Base-by-base conservation (phyloP, 2,888 invertebrate species). In the Cephonodes hylas region DNA sequence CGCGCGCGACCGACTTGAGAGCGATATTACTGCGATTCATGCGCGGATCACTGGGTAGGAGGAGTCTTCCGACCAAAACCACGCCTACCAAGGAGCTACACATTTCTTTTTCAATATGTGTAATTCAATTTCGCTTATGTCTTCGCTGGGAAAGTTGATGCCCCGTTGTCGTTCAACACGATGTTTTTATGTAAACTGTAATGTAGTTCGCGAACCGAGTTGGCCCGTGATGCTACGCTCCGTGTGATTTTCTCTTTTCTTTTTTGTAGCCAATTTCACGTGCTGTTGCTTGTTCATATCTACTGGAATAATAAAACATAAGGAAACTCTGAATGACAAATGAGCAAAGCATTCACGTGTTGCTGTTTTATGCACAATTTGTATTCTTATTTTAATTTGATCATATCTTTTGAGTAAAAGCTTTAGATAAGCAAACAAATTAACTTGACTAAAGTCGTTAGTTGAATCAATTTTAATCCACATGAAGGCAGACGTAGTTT, bases 91-190 rank as follows among this genome's bases (percentile, higher is more conserved):
- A 92, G 92, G 80, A 89, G 90, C 91, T 91, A 87, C 91, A 92
- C 91, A 91, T 91, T 92, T 91, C 91, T 91, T 91, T 92, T 92
- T 92, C 92, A 91, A 92, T 92, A 92, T 91, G 91, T 92, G 92
- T 92, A 91, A 91, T 92, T 92, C 92, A 91, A 91, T 92, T 92
- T 91, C 90, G 91, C 91, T 91, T 92, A 91, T 91, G 92, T 91
- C 92, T 92, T 92, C 89, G 91, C 91, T 89, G 90, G 91, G 90
- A 89, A 91, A 92, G 89, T 91, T 91, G 91, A 91, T 91, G 91
- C 89, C 87, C 88, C 88, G 91, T 90, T 92, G 92, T 91, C 91
- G 90, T 91, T 91, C 85, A 90, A 89, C 91, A 88, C 89, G 91
- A 90, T 91, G 91, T 92, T 92, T 91, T 92, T 92, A 91, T 92